Evolutionary conservation across 1,140 invertebrate species (phyloP).

Genomic region (Ruditapes philippinarum): DNA sequence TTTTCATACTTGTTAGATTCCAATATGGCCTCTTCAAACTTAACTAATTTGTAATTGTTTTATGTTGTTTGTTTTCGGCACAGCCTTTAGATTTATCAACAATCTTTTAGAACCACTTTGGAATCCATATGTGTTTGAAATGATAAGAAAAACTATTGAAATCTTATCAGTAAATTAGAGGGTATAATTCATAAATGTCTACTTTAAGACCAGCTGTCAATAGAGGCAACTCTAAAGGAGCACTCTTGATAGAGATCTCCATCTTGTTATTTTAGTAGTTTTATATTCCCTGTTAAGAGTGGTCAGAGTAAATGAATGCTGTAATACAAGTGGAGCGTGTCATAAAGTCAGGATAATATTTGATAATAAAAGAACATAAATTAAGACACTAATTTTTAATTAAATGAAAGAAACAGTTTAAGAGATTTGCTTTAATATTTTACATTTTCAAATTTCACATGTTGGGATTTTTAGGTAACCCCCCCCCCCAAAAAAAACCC

Average conservation of each 20-base stretch:
- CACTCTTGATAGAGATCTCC: neutral
- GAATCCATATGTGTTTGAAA: constrained; percentile 49
- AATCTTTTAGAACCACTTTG: constrained; percentile 23
- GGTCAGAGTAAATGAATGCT: neutral
- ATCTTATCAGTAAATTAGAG: constrained; percentile 36
- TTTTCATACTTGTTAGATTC: neutral
- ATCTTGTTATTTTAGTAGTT: constrained; percentile 3
- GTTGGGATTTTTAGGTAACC: no score
- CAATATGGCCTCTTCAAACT: neutral
- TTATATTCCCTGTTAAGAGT: neutral
- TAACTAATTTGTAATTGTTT: constrained; percentile 28
- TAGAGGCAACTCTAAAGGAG: neutral
- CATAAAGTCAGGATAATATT: neutral
- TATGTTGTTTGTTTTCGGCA: constrained; percentile 2
- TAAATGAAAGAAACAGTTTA: no score
- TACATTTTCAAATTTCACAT: no score
- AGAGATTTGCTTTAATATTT: no score
- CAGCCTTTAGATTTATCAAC: constrained; percentile 1
- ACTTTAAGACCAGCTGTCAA: constrained; percentile 39
- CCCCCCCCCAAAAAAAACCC: no score
- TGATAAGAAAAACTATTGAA: constrained; percentile 44
- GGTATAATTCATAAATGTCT: constrained; percentile 37
- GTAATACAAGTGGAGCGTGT: neutral
- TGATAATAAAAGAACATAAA: no score
- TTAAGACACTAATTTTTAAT: no score